Conservation (phyloP, 1,140 invertebrate species). For the Phocides pigmalion region DNA sequence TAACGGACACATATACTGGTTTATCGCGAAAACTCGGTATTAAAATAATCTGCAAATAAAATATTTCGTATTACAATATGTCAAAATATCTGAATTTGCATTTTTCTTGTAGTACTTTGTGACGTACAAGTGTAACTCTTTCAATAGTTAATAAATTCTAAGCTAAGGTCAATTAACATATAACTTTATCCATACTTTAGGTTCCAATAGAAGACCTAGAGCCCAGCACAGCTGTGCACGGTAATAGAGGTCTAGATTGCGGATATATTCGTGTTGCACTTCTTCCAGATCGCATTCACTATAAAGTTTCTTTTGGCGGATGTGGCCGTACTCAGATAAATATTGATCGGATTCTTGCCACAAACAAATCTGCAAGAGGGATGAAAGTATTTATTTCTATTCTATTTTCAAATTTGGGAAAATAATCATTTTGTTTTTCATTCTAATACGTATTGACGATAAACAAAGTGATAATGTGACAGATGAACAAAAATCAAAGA, state of each 20-base stretch:
- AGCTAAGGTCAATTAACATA: too few species aligned
- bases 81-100: too few species aligned
- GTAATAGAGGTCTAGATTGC: slow-evolving; percentile 55
- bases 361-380: slow-evolving; percentile 54
- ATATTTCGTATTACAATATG: not conserved
- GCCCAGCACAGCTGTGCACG: slow-evolving; percentile 70
- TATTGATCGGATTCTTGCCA: slow-evolving; percentile 54
- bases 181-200: slow-evolving; percentile 46
- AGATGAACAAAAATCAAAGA: too few species aligned
- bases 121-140: too few species aligned
- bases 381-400: not conserved
- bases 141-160: too few species aligned
- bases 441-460: too few species aligned
- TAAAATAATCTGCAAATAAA: slow-evolving; percentile 56
- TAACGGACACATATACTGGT: slow-evolving; percentile 46
- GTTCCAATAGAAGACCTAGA: slow-evolving; percentile 61
- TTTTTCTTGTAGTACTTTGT: too few species aligned
- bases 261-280: slow-evolving; percentile 46
- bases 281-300: slow-evolving; percentile 56
- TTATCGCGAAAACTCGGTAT: slow-evolving; percentile 47
- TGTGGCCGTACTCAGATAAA: slow-evolving; percentile 48
- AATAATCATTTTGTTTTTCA: too few species aligned
- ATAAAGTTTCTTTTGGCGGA: slow-evolving; percentile 47
- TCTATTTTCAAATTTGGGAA: too few species aligned
- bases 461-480: too few species aligned